These are phyloP conservation scores for Hozukius guyotensis DNA, from an alignment of 2,797 vertebrate genomes.

Conservation along the genomic window DNA sequence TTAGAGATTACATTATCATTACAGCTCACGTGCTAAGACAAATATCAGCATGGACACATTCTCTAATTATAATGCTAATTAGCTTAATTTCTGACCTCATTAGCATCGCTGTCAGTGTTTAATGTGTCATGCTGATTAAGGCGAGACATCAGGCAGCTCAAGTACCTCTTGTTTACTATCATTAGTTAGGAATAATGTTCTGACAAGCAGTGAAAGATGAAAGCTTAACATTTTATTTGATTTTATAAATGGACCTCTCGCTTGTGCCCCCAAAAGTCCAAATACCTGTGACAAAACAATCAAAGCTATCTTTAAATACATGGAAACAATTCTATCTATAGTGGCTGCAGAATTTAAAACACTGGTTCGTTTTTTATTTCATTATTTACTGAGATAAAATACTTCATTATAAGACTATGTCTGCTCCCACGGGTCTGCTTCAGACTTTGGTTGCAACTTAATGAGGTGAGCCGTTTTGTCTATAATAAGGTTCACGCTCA, in stretches of 20 bases:
- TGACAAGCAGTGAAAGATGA: background rate
- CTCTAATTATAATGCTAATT: conserved; percentile 32
- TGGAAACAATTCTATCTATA: background rate
- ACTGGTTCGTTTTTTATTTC: background rate
- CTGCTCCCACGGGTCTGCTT: background rate
- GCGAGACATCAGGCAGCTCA: conserved; percentile 3
- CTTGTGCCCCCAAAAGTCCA: background rate
- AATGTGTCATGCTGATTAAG: conserved; percentile 32
- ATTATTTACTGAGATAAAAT: background rate
- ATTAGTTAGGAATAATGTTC: background rate
- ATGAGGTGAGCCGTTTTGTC: conserved; percentile 1
- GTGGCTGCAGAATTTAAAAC: background rate
- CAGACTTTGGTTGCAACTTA: background rate
- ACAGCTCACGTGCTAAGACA: background rate
- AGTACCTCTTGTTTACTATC: conserved; percentile 20
- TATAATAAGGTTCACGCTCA: conserved; percentile 8
- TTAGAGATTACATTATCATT: background rate
- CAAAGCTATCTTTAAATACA: conserved; percentile 4
- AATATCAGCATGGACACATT: background rate
- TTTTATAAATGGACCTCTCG: background rate
- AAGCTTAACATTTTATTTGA: background rate
- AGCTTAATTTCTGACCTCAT: conserved; percentile 38
- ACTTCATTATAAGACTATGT: background rate
- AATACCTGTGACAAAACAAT: background rate
- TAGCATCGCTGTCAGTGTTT: conserved; percentile 10